Evolutionary conservation across 2,113 vertebrate genomes (phyloP).

Genomic region (Pelmatolapia mariae): DNA sequence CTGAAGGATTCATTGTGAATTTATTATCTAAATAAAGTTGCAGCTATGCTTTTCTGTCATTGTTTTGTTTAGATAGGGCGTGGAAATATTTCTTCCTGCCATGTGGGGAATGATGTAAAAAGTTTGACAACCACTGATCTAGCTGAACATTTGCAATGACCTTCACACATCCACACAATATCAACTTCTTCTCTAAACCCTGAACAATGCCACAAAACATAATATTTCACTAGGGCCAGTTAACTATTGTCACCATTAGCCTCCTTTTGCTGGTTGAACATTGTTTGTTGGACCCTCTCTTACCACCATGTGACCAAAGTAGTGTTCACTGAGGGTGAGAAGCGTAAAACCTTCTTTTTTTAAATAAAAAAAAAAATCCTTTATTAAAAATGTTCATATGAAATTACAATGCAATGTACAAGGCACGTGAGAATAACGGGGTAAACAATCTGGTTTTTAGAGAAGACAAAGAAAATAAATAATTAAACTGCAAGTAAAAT

Average conservation of each 20-base stretch:
- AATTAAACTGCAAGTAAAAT: neutral
- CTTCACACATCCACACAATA: neutral
- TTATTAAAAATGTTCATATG: neutral
- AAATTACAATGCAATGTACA: neutral
- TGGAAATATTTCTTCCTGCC: neutral
- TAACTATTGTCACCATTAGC: neutral
- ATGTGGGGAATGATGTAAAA: neutral
- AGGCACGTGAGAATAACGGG: accelerated
- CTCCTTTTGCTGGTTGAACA: neutral
- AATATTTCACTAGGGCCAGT: neutral
- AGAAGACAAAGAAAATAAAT: neutral
- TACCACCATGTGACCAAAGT: neutral
- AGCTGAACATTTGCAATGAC: neutral
- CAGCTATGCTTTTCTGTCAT: neutral
- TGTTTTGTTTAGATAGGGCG: neutral
- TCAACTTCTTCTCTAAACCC: neutral
- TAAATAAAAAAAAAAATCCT: neutral
- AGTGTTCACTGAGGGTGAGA: neutral
- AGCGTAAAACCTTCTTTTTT: neutral
- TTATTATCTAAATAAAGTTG: neutral
- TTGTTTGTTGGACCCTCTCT: neutral
- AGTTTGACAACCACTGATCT: neutral
- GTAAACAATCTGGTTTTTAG: neutral
- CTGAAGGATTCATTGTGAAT: neutral
- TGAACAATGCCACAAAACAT: neutral